Percentiles rank a stretch among this genome's conserved stretches.
These are phyloP conservation scores for Oopsacas minuta DNA, from an alignment of 37 sponge, comb jelly and placozoan species.

Conservation along the genomic window DNA sequence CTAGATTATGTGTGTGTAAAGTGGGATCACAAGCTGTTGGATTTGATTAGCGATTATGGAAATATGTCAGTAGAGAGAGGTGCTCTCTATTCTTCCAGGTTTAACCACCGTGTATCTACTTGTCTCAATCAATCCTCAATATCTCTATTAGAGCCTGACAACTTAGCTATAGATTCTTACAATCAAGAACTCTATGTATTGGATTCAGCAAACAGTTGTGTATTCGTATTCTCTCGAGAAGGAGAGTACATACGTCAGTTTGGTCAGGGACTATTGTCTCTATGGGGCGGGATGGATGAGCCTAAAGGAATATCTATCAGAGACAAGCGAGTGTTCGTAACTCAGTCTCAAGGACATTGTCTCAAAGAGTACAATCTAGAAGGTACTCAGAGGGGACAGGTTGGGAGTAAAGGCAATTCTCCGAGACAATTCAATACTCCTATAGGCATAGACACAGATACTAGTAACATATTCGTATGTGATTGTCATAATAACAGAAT, in stretches of 20 bases:
- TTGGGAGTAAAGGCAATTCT: background rate
- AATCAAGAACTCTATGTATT: background rate
- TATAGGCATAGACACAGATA: background rate
- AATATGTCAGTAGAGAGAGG: background rate
- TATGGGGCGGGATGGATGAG: background rate
- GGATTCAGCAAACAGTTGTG: background rate
- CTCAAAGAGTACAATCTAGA: background rate
- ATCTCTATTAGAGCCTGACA: background rate
- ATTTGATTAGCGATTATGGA: background rate
- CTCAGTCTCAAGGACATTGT: background rate
- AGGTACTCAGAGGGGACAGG: background rate
- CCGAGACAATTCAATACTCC: background rate
- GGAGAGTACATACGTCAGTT: background rate
- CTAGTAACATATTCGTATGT: background rate
- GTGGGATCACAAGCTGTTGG: background rate
- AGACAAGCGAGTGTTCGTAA: background rate
- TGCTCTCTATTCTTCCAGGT: background rate
- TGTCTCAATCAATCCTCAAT: background rate
- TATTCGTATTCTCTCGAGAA: background rate
- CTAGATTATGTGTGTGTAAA: background rate
- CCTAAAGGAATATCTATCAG: background rate
- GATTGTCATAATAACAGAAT: background rate
- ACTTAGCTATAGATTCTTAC: background rate
- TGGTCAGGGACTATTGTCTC: background rate
- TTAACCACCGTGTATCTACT: background rate